These are phyloP conservation scores for Acronicta alni DNA, from an alignment of 2,888 invertebrate genomes.

Conservation along the genomic window DNA sequence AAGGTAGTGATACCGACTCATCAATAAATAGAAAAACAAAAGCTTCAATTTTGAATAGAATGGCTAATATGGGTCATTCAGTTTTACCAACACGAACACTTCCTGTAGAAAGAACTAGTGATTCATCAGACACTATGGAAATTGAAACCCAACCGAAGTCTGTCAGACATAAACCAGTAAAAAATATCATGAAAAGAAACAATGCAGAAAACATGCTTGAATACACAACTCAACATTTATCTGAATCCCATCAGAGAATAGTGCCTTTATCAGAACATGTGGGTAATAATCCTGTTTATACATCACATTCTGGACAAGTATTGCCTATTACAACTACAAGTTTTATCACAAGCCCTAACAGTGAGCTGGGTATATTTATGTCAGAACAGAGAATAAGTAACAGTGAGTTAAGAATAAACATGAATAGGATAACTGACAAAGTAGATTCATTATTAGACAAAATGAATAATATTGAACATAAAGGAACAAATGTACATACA, in stretches of 20 bases:
- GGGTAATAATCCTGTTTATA: conserved; percentile 51
- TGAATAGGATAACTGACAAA: conserved; percentile 78
- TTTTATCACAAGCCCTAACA: conserved; percentile 49
- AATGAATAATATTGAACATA: conserved; percentile 63
- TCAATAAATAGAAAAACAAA: conserved; percentile 76
- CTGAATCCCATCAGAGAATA: conserved; percentile 57
- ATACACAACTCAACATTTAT: conserved; percentile 44
- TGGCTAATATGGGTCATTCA: conserved; percentile 84
- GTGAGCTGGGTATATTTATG: conserved; percentile 71
- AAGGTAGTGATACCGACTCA: conserved; percentile 80
- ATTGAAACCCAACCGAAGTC: conserved; percentile 62
- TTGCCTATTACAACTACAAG: conserved; percentile 67
- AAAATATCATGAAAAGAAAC: conserved; percentile 63
- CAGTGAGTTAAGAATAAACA: conserved; percentile 81
- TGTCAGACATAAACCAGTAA: conserved; percentile 71
- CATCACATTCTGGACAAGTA: conserved; percentile 65
- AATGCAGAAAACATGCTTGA: conserved; percentile 59
- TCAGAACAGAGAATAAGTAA: conserved; percentile 81
- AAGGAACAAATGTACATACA: conserved; percentile 62
- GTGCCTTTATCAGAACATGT: conserved; percentile 49
- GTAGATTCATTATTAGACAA: conserved; percentile 73
- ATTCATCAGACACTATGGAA: conserved; percentile 78
- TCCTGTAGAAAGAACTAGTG: conserved; percentile 68
- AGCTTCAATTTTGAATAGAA: conserved; percentile 78
- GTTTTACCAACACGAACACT: conserved; percentile 71